Evolutionary conservation across 2,888 invertebrate genomes (phyloP).

Genomic region (Apamea anceps): DNA sequence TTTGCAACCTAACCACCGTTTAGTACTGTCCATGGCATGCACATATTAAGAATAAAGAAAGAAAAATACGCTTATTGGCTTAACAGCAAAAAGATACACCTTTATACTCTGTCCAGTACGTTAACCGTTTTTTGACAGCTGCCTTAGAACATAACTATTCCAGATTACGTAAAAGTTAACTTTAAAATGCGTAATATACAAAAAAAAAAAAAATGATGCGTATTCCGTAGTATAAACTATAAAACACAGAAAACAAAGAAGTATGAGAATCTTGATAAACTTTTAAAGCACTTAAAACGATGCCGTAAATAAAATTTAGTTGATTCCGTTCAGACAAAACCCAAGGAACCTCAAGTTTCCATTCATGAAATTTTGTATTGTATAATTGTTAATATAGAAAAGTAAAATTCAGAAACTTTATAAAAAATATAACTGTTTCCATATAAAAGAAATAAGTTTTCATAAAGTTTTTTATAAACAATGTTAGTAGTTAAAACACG

Average conservation of each 20-base stretch:
- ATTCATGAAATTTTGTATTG: neutral
- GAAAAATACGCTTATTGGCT: neutral
- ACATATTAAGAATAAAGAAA: neutral
- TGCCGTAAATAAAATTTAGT: neutral
- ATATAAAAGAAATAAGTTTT: too few relatives aligned
- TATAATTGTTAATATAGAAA: neutral
- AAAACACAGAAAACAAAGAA: too few relatives aligned
- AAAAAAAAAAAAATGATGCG: too few relatives aligned
- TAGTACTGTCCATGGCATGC: neutral
- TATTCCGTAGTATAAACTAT: too few relatives aligned
- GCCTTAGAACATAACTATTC: too few relatives aligned
- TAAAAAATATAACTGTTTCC: too few relatives aligned
- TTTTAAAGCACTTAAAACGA: neutral
- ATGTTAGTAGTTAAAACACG: neutral
- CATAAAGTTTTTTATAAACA: neutral
- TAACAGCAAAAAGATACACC: neutral
- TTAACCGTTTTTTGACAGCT: too few relatives aligned
- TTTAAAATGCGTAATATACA: too few relatives aligned
- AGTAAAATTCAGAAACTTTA: too few relatives aligned
- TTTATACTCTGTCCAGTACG: too few relatives aligned
- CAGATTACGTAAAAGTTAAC: too few relatives aligned
- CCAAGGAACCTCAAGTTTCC: neutral
- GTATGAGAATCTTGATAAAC: neutral
- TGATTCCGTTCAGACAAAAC: neutral
- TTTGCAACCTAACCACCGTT: neutral